These are phyloP conservation scores for Nerophis ophidion DNA, from an alignment of 2,113 vertebrate genomes.

Conservation along the genomic window DNA sequence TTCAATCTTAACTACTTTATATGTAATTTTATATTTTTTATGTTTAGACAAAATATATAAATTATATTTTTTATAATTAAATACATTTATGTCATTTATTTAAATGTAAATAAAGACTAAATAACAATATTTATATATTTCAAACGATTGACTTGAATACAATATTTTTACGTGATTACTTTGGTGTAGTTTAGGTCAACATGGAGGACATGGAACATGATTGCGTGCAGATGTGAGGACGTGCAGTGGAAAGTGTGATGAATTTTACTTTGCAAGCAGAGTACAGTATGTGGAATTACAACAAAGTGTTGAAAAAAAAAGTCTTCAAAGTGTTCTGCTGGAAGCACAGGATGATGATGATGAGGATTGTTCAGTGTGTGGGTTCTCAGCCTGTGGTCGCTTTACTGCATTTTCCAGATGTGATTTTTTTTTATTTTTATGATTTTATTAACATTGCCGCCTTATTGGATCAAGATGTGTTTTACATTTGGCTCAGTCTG, in stretches of 20 bases:
- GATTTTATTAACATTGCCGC: background rate
- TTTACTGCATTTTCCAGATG: background rate
- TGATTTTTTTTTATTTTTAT: background rate
- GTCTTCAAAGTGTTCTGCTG: background rate
- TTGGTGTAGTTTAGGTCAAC: too few species aligned
- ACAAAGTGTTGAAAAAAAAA: background rate
- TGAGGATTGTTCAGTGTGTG: background rate
- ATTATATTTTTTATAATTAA: too few species aligned
- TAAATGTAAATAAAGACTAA: too few species aligned
- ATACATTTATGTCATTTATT: too few species aligned
- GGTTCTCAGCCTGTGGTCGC: background rate
- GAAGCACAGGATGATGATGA: background rate
- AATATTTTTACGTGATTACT: too few species aligned
- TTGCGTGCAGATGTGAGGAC: background rate
- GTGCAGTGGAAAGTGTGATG: background rate
- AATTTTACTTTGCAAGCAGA: background rate
- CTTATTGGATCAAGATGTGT: background rate
- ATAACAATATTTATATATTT: too few species aligned
- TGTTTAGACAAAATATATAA: too few species aligned
- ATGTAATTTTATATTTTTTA: too few species aligned
- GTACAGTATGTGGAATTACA: background rate
- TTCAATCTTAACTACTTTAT: too few species aligned
- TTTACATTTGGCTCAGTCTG: background rate
- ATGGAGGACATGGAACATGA: too few species aligned
- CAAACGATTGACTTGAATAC: too few species aligned